These are phyloP conservation scores for Melanogrammus aeglefinus DNA, from an alignment of 2,797 vertebrate species.

Conservation along the genomic window DNA sequence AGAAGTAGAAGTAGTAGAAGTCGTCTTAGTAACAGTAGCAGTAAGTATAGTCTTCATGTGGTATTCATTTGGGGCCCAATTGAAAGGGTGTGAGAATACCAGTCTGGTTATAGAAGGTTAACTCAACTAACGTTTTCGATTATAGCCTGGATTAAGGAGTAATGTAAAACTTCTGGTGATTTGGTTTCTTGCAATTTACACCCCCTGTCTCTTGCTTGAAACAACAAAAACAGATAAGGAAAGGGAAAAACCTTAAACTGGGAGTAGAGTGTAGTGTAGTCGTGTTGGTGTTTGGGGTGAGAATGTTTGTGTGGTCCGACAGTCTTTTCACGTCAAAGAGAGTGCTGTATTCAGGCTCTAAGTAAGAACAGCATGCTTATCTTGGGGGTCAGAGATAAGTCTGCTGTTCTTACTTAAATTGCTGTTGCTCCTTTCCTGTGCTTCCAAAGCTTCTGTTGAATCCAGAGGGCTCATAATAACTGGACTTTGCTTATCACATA, in stretches of 20 bases:
- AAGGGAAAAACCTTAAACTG: constrained; percentile 27
- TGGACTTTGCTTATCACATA: constrained; percentile 55
- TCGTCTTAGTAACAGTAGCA: neutral
- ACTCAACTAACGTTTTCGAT: neutral
- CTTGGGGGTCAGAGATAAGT: constrained; percentile 44
- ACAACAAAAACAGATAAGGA: neutral
- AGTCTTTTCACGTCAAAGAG: constrained; percentile 31
- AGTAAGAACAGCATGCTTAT: too few relatives aligned
- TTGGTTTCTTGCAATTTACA: neutral
- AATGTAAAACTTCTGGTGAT: neutral
- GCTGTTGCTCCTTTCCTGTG: constrained; percentile 43
- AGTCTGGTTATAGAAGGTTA: neutral
- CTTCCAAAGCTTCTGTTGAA: constrained; percentile 58
- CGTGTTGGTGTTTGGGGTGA: constrained; percentile 3
- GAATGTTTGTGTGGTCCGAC: constrained; percentile 59
- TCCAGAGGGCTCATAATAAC: constrained; percentile 53
- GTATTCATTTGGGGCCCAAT: constrained; percentile 34
- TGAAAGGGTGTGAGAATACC: neutral
- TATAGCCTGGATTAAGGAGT: neutral
- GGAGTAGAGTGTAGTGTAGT: neutral
- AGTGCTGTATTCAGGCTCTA: constrained; percentile 23
- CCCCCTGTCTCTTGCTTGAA: constrained; percentile 5
- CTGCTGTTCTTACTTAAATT: constrained; percentile 60
- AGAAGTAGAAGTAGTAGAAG: too few relatives aligned
- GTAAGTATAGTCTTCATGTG: constrained; percentile 28